Conservation (phyloP, 2,888 invertebrate species). For the Aricia artaxerxes region DNA sequence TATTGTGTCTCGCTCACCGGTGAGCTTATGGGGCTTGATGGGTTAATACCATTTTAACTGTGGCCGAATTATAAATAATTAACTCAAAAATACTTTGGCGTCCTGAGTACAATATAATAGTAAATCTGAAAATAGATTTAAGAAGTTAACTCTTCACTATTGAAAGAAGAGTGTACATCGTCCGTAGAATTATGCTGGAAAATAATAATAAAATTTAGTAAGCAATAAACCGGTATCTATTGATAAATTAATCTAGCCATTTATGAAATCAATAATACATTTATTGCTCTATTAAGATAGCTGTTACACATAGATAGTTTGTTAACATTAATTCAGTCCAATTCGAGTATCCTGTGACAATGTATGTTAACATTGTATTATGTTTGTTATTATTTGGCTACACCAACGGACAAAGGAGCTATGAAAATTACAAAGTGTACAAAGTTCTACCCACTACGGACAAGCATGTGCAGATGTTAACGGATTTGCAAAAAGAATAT, state of each 20-base stretch:
- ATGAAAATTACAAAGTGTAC: conserved; percentile 80
- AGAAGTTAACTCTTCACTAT: no score
- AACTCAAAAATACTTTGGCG: no score
- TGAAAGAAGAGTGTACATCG: no score
- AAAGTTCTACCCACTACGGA: conserved; percentile 66
- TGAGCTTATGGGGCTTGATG: no score
- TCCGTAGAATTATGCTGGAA: background rate
- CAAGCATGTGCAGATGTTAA: conserved; percentile 67
- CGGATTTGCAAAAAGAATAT: conserved; percentile 59
- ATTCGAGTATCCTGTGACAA: background rate
- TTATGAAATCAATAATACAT: conserved; percentile 32
- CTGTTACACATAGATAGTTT: conserved; percentile 35
- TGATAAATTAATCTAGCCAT: conserved; percentile 15
- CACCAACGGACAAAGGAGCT: conserved; percentile 50
- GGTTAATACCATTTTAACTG: no score
- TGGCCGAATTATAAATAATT: no score
- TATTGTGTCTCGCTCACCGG: no score
- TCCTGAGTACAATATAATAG: no score
- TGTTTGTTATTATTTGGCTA: background rate
- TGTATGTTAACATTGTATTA: conserved; percentile 10
- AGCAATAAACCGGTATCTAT: conserved; percentile 13
- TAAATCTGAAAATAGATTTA: no score
- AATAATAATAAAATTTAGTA: background rate
- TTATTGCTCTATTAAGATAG: conserved; percentile 35
- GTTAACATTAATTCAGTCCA: background rate